Base-by-base conservation (phyloP, 1,140 invertebrate genomes). In the Leptinotarsa texana region DNA sequence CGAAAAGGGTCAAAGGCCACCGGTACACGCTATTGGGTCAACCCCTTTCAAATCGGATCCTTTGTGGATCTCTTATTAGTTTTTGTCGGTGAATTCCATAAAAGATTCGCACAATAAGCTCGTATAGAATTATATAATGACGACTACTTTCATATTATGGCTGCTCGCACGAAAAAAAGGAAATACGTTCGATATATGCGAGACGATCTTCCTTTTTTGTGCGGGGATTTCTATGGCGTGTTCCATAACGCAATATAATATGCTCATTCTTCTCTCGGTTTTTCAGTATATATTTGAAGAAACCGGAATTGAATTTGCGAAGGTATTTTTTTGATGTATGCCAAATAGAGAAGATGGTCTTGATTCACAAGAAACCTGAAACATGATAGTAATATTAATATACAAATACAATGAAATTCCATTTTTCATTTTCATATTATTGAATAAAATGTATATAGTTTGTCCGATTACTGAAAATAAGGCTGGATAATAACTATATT, bases 21-120 rank as follows among this genome's bases (percentile, higher is more conserved):
- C 69, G 69, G 63, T 24, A 65, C 63, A 21, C 69, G 49, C 33
- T 48, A 70, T 48, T 22, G 69, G 69, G 69, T 70, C 69, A 70
- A 70, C 33, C 69, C 69, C 69, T 70, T 70, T 70, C 69, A 70
- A 70, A 70, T 70, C 69, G 69, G 69, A 42, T 61, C 69, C 49
- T 70, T 70, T 70, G 69, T 70, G 47, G 51, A 70, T 70, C 69
- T 70, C 69, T 70, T 70, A 70, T 70, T 70, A 70, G 47, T 70
- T 70, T 69, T 70, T 70, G 69, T 70, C 69, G 69, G 69, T 48
- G 48, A 13, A 70, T 57, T 70, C 27, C 51, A 70, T 27, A 48
- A 70, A 48, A 70, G 69, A 70, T 70, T 70, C 47, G 69, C 69
- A 70, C 69, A 70, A 70, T 70, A 48, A 70, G 69, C 47, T 61